Evolutionary conservation across 2,888 invertebrate species (phyloP).

Genomic region (Drosophila limbata): DNA sequence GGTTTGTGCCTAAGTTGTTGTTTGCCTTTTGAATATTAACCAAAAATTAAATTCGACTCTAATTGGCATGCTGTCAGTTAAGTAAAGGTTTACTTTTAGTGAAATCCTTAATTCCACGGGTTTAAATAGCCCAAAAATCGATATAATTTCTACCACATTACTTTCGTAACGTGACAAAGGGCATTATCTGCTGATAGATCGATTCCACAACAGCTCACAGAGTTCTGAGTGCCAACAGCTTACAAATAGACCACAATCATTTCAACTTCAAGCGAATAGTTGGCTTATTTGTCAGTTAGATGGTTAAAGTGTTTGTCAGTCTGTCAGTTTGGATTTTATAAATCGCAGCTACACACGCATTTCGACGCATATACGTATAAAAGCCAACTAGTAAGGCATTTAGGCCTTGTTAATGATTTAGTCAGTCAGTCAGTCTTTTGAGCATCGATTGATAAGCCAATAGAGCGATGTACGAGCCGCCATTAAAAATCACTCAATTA

Average conservation of each 20-base stretch:
- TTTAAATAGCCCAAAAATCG: constrained; percentile 25
- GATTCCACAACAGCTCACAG: constrained; percentile 23
- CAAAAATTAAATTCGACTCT: constrained; percentile 35
- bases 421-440: constrained; percentile 16
- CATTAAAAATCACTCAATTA: constrained; percentile 67
- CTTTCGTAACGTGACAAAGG: constrained; percentile 29
- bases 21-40: constrained; percentile 58
- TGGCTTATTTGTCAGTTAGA: constrained; percentile 17
- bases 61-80: constrained; percentile 41
- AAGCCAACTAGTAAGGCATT: constrained; percentile 14
- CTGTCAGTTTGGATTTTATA: constrained; percentile 19
- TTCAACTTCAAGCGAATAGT: constrained; percentile 42
- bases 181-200: constrained; percentile 16
- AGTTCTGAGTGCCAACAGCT: constrained; percentile 42
- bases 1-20: constrained; percentile 29
- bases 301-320: constrained; percentile 20
- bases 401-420: constrained; percentile 24
- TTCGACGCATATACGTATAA: constrained; percentile 9
- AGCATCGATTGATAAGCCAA: constrained; percentile 57
- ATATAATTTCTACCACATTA: neutral
- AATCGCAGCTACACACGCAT: constrained; percentile 53
- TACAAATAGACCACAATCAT: constrained; percentile 46
- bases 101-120: neutral
- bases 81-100: neutral
- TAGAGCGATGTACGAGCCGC: constrained; percentile 35